Percentiles rank a stretch among this genome's conserved stretches.
These are phyloP conservation scores for Scleropages formosus DNA, from an alignment of 2,797 vertebrate genomes.

Conservation along the genomic window DNA sequence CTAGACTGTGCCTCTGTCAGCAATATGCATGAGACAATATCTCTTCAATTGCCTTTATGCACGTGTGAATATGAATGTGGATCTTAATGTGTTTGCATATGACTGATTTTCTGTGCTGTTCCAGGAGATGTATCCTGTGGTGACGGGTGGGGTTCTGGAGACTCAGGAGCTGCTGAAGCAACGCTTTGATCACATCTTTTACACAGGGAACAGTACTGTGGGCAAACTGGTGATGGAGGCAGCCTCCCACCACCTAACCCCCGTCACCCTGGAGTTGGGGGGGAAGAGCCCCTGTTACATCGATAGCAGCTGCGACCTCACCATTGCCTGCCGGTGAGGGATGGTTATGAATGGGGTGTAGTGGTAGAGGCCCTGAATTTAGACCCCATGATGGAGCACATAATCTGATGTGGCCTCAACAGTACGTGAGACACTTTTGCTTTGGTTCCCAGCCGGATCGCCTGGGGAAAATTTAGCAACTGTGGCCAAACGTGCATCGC, in stretches of 20 bases:
- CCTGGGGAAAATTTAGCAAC: slow-evolving; percentile 89
- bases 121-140: slow-evolving; percentile 83
- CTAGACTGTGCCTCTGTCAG: neutral
- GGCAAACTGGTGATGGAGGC: slow-evolving; percentile 85
- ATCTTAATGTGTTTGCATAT: neutral
- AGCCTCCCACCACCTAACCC: slow-evolving; percentile 79
- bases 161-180: slow-evolving; percentile 82
- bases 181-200: slow-evolving; percentile 89
- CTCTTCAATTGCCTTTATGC: too few relatives aligned
- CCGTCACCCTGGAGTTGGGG: slow-evolving; percentile 87
- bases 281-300: slow-evolving; percentile 92
- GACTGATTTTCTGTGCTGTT: slow-evolving; percentile 12
- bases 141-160: slow-evolving; percentile 79
- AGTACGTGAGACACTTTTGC: neutral
- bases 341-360: neutral
- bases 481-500: slow-evolving; percentile 93
- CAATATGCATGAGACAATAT: neutral
- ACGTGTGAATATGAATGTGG: neutral
- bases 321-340: slow-evolving; percentile 70
- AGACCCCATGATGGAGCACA: too few relatives aligned
- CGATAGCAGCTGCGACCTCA: slow-evolving; percentile 71
- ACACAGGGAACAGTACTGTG: slow-evolving; percentile 76
- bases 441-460: slow-evolving; percentile 68
- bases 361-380: neutral
- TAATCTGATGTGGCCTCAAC: neutral